Percentiles rank a stretch among this genome's conserved stretches.
These are phyloP conservation scores for Rhyacophila brunnea DNA, from an alignment of 1,140 invertebrate genomes.

Conservation along the genomic window DNA sequence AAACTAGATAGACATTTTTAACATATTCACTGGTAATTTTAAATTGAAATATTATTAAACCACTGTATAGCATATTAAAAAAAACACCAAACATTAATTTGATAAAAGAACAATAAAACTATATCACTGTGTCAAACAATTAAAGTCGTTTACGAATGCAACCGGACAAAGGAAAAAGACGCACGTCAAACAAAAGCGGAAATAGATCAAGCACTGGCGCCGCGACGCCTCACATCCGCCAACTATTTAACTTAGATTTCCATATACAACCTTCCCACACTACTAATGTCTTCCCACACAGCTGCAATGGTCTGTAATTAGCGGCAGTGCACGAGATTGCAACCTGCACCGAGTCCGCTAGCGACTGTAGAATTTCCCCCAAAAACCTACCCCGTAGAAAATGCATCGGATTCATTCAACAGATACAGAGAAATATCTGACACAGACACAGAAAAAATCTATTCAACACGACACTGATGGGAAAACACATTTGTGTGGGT, in stretches of 20 bases:
- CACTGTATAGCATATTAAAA: no score
- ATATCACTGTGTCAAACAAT: no score
- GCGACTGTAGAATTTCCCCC: background rate
- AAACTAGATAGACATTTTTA: no score
- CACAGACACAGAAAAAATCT: no score
- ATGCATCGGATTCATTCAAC: constrained; percentile 1
- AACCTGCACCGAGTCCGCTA: background rate
- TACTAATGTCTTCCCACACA: constrained; percentile 7
- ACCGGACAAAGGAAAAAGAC: constrained; percentile 22
- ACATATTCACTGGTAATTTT: no score
- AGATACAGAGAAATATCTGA: no score
- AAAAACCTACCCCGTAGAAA: background rate
- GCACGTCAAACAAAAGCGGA: constrained; percentile 26
- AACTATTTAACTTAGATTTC: background rate
- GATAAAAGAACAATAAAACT: no score
- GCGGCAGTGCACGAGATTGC: background rate
- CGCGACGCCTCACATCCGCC: constrained; percentile 1
- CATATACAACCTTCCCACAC: constrained; percentile 7
- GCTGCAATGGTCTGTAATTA: background rate
- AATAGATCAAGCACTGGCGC: constrained; percentile 21
- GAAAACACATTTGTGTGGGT: constrained; percentile 10
- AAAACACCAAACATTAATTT: no score
- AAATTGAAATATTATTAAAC: no score
- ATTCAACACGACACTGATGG: constrained; percentile 16
- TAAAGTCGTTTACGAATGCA: background rate